Evolutionary conservation across 2,888 invertebrate species (phyloP), one percentile per base, ranked within the genome.

Genomic region (Erebia palarica): DNA sequence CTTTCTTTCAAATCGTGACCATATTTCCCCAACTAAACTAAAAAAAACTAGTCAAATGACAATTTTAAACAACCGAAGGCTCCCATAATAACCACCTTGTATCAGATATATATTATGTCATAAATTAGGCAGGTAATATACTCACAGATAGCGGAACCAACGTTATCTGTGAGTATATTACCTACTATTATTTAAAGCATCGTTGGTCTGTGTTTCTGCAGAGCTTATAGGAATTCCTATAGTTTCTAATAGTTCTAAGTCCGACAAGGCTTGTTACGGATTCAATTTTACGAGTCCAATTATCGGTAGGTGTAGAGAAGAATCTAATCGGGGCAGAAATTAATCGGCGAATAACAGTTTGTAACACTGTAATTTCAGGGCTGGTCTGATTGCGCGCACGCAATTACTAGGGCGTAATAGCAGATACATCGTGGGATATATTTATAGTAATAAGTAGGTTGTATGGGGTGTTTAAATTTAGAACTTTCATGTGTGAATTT

Each of bases 301-400:
- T 69, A 69, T 70, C 70, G 67, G 71, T 69, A 70, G 75, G 75
- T 75, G 76, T 73, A 69, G 69, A 69, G 69, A 75, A 69, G 73
- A 77, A 77, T 78, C 75, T 70, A 75, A 76, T 72, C 73, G 51
- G 74, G 66, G 67, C 71, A 70, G 65, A 71, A 74, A 75, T 72
- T 77, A 77, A 78, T 78, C 78, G 75, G 71, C 67, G 75, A 73
- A 75, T 75, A 77, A 78, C 77, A 75, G 75, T 76, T 76, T 74
- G 78, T 78, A 77, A 78, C 75, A 75, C 70, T 75, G 77, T 78
- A 79, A 78, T 79, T 75, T 76, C 69, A 73, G 77, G 70, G 72
- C 75, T 72, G 65, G 63, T 72, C 71, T 72, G 73, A 75, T 74
- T 76, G 71, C 75, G 61, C 68, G 70, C 69, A 77, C 70, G 75